Evolutionary conservation across 2,888 invertebrate genomes (phyloP).

Genomic region (Chalcosyrphus nemorum): DNA sequence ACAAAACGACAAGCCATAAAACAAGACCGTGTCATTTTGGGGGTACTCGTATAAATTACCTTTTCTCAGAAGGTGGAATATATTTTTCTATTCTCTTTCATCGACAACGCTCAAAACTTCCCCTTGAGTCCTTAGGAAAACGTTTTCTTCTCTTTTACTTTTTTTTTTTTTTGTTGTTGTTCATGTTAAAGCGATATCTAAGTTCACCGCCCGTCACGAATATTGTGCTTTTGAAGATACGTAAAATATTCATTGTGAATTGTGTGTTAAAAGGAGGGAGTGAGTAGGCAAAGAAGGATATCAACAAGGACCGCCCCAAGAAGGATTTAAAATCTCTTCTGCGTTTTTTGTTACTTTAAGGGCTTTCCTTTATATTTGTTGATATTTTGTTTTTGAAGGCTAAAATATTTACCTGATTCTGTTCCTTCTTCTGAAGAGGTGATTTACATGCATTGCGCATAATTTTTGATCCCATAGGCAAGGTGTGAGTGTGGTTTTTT

Average conservation of each 20-base stretch:
- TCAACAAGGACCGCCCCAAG: neutral
- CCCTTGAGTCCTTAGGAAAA: neutral
- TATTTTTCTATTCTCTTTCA: neutral
- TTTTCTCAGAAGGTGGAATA: conserved; percentile 20
- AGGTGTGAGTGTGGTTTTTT: neutral
- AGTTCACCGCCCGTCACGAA: neutral
- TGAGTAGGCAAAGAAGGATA: neutral
- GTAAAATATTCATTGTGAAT: conserved; percentile 22
- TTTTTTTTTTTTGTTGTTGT: too few relatives aligned
- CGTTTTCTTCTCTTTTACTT: neutral
- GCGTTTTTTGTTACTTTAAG: neutral
- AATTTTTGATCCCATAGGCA: neutral
- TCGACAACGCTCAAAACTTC: neutral
- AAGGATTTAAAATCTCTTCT: neutral
- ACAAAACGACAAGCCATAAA: neutral
- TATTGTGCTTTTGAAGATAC: conserved; percentile 19
- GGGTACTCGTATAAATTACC: conserved; percentile 34
- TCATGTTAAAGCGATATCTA: neutral
- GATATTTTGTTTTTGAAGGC: conserved; percentile 18
- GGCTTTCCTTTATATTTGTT: conserved; percentile 7
- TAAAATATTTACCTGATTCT: conserved; percentile 18
- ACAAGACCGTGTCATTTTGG: neutral
- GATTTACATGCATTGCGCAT: conserved; percentile 16
- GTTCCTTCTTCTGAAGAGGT: neutral
- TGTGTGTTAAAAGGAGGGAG: neutral